Base-by-base conservation (phyloP, 2,888 invertebrate species). In the Microchrysa polita region DNA sequence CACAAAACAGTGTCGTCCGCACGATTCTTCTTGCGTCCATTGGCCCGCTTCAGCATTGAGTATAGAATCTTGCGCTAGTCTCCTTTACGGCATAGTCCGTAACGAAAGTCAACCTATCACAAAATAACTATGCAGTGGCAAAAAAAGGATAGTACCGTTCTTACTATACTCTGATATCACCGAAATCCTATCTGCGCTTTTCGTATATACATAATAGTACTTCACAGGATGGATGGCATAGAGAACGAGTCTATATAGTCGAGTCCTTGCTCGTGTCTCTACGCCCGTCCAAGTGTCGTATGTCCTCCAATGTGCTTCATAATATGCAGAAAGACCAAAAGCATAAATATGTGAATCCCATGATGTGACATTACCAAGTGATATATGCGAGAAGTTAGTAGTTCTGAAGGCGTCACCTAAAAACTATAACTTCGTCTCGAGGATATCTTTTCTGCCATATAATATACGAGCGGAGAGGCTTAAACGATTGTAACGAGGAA, bases 311-410 rank as follows among this genome's bases (percentile, higher is more conserved):
- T 69, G 63, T 57, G 57, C 73, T 73, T 73, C 69, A 73, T 69
- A 73, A 73, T 75, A 69, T 75, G 69, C 71, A 72, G 69, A 75
- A 72, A 61, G 72, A 27, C 72, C 72, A 60, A 67, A 34, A 74
- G 76, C 76, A 76, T 76, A 76, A 76, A 74, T 76, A 73, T 73
- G 74, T 72, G 74, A 73, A 76, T 76, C 76, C 76, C 76, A 76
- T 76, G 76, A 76, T 76, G 76, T 76, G 76, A 71, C 76, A 76
- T 75, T 74, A 69, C 73, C 73, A 76, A 77, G 77, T 77, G 77
- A 77, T 77, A 77, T 77, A 77, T 77, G 76, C 76, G 77, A 77
- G 77, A 77, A 77, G 77, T 77, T 77, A 77, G 77, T 77, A 77
- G 77, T 77, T 77, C 75, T 73, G 77, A 77, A 77, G 77, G 77